These are phyloP conservation scores for Melanotaenia duboulayi DNA, from an alignment of 2,113 vertebrate species.

Conservation along the genomic window DNA sequence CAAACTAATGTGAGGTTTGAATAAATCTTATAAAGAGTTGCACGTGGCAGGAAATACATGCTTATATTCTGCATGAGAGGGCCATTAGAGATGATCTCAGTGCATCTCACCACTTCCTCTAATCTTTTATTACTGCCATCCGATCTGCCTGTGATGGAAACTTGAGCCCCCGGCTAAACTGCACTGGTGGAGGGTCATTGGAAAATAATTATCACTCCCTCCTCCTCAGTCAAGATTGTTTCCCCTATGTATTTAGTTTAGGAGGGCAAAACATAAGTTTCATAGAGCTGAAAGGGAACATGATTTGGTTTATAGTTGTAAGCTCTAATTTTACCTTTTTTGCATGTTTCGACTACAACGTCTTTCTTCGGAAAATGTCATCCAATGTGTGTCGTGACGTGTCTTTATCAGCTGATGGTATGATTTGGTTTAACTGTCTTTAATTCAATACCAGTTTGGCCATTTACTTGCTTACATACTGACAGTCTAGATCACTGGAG, in stretches of 20 bases:
- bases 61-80: conserved; percentile 20
- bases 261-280: neutral
- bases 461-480: neutral
- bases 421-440: neutral
- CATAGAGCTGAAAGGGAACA: neutral
- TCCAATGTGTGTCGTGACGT: too few relatives aligned
- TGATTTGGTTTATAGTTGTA: too few relatives aligned
- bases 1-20: conserved; percentile 5
- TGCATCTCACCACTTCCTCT: conserved; percentile 42
- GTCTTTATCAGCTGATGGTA: too few relatives aligned
- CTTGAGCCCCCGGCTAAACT: conserved; percentile 7
- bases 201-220: conserved; percentile 25
- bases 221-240: conserved; percentile 20
- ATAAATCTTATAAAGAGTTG: conserved; percentile 20
- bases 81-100: conserved; percentile 44
- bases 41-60: conserved; percentile 37
- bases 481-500: neutral
- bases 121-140: conserved; percentile 57
- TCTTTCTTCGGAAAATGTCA: too few relatives aligned
- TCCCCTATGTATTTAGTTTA: neutral
- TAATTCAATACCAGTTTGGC: neutral
- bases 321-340: too few relatives aligned
- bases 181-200: conserved; percentile 19
- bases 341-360: too few relatives aligned
- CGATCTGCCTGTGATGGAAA: conserved; percentile 59